These are phyloP conservation scores for Nomada ruficornis DNA, from an alignment of 2,888 invertebrate species.

Conservation along the genomic window DNA sequence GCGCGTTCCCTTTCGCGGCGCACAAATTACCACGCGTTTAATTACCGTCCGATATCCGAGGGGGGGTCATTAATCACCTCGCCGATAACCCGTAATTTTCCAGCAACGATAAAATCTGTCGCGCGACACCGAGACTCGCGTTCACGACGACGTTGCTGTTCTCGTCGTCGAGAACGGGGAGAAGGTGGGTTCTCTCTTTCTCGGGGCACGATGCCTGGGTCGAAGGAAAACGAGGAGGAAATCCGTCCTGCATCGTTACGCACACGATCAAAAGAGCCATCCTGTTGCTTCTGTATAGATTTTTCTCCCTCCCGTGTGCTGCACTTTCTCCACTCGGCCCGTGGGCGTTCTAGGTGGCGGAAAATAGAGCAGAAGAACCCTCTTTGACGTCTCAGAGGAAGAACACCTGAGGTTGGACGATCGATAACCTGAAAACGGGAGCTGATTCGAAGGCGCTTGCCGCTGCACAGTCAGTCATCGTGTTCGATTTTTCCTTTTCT, in stretches of 20 bases:
- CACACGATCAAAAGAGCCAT: not conserved
- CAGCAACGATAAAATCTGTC: conserved; percentile 73
- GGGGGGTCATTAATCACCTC: conserved; percentile 73
- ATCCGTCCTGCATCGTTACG: not conserved
- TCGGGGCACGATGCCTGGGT: not conserved
- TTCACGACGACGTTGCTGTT: not conserved
- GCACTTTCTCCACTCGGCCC: conserved; percentile 17
- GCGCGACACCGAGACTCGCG: conserved; percentile 54
- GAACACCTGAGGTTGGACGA: conserved; percentile 28
- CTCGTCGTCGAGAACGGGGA: not conserved
- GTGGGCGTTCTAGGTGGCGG: conserved; percentile 15
- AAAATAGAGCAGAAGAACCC: conserved; percentile 35
- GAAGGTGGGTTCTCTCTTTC: not conserved
- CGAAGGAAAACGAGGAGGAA: not conserved
- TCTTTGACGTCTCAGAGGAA: conserved; percentile 14
- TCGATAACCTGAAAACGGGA: conserved; percentile 38
- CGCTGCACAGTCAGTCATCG: not conserved
- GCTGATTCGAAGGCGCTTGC: conserved; percentile 4
- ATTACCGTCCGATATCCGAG: conserved; percentile 76
- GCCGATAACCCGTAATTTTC: conserved; percentile 74
- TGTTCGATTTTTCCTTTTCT: not conserved
- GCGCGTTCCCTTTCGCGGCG: conserved; percentile 57
- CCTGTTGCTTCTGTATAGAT: conserved; percentile 24
- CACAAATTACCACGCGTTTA: conserved; percentile 76
- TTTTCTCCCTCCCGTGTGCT: conserved; percentile 21